A percentile compares a stretch with the other conserved stretches of the same genome.
phyloP scores from a whole-genome alignment of 2,888 invertebrate species.

The Apeira syringaria region DNA sequence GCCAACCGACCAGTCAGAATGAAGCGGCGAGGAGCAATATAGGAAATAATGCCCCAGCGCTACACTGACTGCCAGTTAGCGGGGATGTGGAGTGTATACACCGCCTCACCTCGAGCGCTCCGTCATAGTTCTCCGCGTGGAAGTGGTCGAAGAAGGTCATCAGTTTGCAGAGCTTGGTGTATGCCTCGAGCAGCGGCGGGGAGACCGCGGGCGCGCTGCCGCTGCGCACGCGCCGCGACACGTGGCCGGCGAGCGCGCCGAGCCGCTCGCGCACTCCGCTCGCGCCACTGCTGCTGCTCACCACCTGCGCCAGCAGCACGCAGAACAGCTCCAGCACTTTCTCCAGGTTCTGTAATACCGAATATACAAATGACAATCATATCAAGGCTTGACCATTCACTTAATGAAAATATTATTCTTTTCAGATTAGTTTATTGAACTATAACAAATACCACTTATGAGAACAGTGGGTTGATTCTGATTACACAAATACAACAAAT shows the following conservation, averaged over 20 bases:
- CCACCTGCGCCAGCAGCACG: slow-evolving; percentile 92
- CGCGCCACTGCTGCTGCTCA: slow-evolving; percentile 78
- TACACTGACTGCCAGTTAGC: no score
- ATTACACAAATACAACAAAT: no score
- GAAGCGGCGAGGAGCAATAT: no score
- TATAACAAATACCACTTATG: no score
- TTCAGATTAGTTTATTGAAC: no score
- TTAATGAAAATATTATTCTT: no score
- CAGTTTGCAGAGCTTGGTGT: slow-evolving; percentile 92
- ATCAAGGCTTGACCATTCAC: no score
- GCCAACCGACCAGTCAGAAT: no score
- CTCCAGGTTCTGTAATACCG: slow-evolving; percentile 89
- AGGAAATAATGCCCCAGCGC: no score
- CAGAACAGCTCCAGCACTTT: slow-evolving; percentile 93
- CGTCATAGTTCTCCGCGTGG: slow-evolving; percentile 90
- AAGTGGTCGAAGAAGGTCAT: slow-evolving; percentile 95
- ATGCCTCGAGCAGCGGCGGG: slow-evolving; percentile 86
- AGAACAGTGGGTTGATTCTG: no score
- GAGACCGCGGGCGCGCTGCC: slow-evolving; percentile 46
- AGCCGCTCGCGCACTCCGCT: slow-evolving; percentile 84
- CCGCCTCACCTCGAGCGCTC: slow-evolving; percentile 91
- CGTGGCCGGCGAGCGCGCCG: slow-evolving; percentile 53
- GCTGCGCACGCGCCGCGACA: slow-evolving; percentile 63
- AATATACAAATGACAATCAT: no score
- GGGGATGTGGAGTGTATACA: no score